Evolutionary conservation across 2,797 vertebrate genomes (phyloP).

Genomic region (Mormyrops attenuatus): DNA sequence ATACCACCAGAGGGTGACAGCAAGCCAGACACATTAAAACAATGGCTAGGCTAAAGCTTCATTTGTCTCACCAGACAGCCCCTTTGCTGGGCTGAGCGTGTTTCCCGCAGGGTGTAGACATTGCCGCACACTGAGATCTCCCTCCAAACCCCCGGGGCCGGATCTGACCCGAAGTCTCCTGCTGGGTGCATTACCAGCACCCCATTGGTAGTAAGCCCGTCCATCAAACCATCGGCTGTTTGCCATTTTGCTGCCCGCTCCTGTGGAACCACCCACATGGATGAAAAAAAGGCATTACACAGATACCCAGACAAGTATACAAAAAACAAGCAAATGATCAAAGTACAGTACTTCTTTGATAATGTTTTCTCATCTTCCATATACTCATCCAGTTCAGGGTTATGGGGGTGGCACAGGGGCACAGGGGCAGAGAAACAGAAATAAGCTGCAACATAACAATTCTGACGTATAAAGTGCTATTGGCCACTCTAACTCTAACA

Average conservation of each 20-base stretch:
- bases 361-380: neutral
- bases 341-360: neutral
- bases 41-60: neutral
- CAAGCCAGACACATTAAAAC: neutral
- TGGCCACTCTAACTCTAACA: no score
- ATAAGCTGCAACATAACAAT: neutral
- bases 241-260: slow-evolving; percentile 82
- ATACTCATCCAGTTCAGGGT: neutral
- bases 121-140: slow-evolving; percentile 85
- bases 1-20: neutral
- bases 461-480: neutral
- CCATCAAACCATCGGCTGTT: slow-evolving; percentile 80
- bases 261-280: slow-evolving; percentile 42
- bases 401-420: neutral
- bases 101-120: slow-evolving; percentile 78
- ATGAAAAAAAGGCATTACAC: neutral
- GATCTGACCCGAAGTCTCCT: slow-evolving; percentile 74
- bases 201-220: slow-evolving; percentile 80
- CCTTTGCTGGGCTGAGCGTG: slow-evolving; percentile 77
- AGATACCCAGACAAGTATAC: neutral
- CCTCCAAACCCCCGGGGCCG: slow-evolving; percentile 72
- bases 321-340: neutral
- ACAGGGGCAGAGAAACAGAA: neutral
- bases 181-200: slow-evolving; percentile 83
- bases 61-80: slow-evolving; percentile 69